Conservation (phyloP, 2,797 vertebrate genomes). For the Propithecus deckenii region DNA sequence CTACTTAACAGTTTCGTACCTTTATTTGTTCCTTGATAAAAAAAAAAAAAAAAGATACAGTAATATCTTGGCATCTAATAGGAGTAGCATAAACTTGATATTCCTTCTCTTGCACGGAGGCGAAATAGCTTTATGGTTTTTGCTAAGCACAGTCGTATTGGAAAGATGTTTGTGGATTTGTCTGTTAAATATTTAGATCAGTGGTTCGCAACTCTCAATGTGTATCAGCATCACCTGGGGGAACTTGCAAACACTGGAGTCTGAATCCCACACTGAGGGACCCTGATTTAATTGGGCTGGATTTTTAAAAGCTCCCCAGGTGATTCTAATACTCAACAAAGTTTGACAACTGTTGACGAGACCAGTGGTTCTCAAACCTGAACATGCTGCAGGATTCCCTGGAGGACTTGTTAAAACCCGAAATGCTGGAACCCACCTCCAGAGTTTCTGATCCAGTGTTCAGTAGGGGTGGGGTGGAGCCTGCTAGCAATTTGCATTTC, state of each 20-base stretch:
- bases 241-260: background rate
- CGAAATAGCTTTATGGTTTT: background rate
- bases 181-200: slow-evolving; percentile 58
- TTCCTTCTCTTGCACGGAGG: background rate
- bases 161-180: slow-evolving; percentile 19
- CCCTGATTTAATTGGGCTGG: slow-evolving; percentile 25
- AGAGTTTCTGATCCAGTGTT: background rate
- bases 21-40: background rate
- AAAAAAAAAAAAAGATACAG: background rate
- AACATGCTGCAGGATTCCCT: background rate
- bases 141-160: background rate
- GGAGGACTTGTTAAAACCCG: slow-evolving; percentile 2
- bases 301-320: background rate
- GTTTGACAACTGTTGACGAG: background rate
- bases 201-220: background rate
- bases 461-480: background rate
- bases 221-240: background rate
- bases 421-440: background rate
- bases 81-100: background rate
- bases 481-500: background rate
- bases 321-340: background rate
- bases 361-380: background rate
- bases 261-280: background rate
- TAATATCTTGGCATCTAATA: background rate
- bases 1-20: background rate